phyloP scores from a whole-genome alignment of 2,797 vertebrate genomes.

The Thaleichthys pacificus region DNA sequence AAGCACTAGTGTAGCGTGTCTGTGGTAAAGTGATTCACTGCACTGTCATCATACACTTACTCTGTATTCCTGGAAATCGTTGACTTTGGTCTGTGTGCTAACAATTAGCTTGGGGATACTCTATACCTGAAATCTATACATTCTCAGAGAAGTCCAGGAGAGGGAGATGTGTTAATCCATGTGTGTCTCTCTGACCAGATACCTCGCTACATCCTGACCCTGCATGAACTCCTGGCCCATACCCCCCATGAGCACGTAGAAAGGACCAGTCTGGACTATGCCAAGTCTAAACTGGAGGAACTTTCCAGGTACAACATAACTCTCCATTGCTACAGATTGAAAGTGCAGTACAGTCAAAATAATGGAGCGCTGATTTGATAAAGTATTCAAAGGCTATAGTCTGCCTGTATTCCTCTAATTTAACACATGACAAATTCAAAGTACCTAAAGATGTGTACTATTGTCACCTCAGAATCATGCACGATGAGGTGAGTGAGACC shows the following conservation, averaged over 20 bases:
- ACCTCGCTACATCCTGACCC: slow-evolving; percentile 94
- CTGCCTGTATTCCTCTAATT: background rate
- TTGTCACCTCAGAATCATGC: slow-evolving; percentile 86
- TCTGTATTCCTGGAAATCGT: too few species aligned
- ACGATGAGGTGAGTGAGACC: slow-evolving; percentile 96
- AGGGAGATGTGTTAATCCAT: background rate
- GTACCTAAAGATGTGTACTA: too few species aligned
- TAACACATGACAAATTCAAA: too few species aligned
- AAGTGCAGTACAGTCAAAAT: too few species aligned
- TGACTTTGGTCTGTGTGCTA: too few species aligned
- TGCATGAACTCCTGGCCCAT: slow-evolving; percentile 95
- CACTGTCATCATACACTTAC: too few species aligned
- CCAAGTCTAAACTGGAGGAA: slow-evolving; percentile 96
- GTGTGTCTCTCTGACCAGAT: slow-evolving; percentile 73
- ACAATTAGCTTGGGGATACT: too few species aligned
- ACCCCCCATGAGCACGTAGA: slow-evolving; percentile 97
- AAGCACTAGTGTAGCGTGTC: background rate
- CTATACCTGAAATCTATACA: too few species aligned
- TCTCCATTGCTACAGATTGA: too few species aligned
- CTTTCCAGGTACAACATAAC: slow-evolving; percentile 84
- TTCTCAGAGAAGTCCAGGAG: background rate
- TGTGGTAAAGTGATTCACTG: background rate
- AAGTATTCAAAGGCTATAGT: too few species aligned
- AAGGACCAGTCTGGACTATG: slow-evolving; percentile 95
- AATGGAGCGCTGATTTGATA: too few species aligned